These are phyloP conservation scores for Ophioninae sp. DNA, from an alignment of 2,888 invertebrate genomes.

Conservation along the genomic window DNA sequence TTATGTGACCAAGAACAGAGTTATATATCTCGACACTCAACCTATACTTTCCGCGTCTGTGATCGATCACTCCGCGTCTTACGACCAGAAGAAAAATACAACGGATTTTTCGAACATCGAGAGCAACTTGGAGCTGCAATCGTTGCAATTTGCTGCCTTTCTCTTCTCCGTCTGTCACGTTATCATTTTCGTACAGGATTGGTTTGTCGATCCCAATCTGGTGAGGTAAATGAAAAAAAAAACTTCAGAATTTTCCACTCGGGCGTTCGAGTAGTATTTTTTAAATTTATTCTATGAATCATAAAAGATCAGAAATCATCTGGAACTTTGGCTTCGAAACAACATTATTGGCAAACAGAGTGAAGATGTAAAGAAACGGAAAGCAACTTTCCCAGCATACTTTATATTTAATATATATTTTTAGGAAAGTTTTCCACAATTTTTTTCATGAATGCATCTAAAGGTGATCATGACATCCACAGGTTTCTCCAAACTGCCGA, in stretches of 20 bases:
- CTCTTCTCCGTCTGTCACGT: conserved; percentile 95
- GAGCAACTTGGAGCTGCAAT: conserved; percentile 85
- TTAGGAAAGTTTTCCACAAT: background rate
- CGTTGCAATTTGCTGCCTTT: conserved; percentile 91
- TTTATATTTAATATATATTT: background rate
- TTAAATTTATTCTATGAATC: background rate
- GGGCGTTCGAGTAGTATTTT: too few relatives aligned
- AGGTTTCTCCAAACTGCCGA: conserved; percentile 92
- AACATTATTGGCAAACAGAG: background rate
- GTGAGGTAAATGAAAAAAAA: conserved; percentile 83
- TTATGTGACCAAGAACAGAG: conserved; percentile 85
- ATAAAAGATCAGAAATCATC: background rate
- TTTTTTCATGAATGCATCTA: too few relatives aligned
- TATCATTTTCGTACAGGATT: conserved; percentile 93
- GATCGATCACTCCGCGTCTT: conserved; percentile 82
- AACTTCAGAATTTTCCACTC: background rate
- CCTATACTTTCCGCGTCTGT: conserved; percentile 88
- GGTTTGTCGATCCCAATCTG: conserved; percentile 92
- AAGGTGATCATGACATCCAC: conserved; percentile 60
- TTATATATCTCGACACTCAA: conserved; percentile 94
- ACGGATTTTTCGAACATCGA: conserved; percentile 86
- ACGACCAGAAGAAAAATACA: conserved; percentile 78
- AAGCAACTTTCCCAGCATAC: background rate
- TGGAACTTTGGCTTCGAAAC: background rate
- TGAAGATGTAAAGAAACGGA: background rate